A percentile compares a stretch with the other conserved stretches of the same genome.
Evolutionary conservation across 2,888 invertebrate species (phyloP).

Genomic region (Nowickia ferox): DNA sequence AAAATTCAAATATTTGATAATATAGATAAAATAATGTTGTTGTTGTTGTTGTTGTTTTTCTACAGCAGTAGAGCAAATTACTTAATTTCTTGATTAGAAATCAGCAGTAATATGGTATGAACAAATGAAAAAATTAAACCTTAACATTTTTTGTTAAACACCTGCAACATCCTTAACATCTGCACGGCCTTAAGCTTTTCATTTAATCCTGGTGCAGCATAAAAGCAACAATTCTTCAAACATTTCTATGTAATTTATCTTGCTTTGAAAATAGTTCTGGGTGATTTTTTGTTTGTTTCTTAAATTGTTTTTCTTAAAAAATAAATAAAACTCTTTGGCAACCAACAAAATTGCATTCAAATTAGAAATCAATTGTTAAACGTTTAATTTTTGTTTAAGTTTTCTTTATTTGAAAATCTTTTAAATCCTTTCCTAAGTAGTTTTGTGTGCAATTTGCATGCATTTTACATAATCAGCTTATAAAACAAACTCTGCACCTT

Average conservation of each 20-base stretch:
- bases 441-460: conserved; percentile 66
- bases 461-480: conserved; percentile 70
- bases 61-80: conserved; percentile 32
- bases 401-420: conserved; percentile 38
- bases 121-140: not conserved
- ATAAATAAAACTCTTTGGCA: not conserved
- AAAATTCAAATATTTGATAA: conserved; percentile 18
- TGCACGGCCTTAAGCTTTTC: not conserved
- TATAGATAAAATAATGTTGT: conserved; percentile 25
- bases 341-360: conserved; percentile 33
- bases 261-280: not conserved
- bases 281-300: not conserved
- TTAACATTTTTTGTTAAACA: not conserved
- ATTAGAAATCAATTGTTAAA: conserved; percentile 71
- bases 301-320: not conserved
- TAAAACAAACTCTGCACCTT: conserved; percentile 58
- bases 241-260: not conserved
- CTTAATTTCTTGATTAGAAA: conserved; percentile 7
- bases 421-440: conserved; percentile 64
- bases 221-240: not conserved
- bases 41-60: not conserved
- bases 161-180: not conserved
- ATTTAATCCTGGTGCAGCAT: not conserved
- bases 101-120: not conserved
- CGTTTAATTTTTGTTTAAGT: conserved; percentile 60